Evolutionary conservation across 2,113 vertebrate genomes (phyloP), one percentile per base, ranked within the genome.

Genomic region (Machaerirhynchus nigripectus): DNA sequence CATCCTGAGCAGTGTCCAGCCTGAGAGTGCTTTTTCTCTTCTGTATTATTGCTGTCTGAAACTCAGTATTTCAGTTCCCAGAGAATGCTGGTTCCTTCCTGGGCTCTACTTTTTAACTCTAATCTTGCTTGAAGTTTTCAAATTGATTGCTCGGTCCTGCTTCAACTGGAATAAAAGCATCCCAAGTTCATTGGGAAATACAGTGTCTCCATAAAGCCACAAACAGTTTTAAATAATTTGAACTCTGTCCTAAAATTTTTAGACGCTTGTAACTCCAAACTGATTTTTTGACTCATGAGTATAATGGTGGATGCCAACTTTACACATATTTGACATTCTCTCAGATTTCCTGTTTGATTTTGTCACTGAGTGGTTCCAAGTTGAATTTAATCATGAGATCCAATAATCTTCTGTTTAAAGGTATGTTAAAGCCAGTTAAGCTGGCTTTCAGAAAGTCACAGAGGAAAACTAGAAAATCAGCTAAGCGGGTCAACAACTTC

Each of bases 371-470:
- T 56, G 50, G 59, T 60, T 89, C 87, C 63, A 47, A 80, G 27
- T 24, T 65, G 27, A 80, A 42, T 68, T 59, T 60, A 77, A 65
- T 96, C 86, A 95, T 4, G 5, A 80, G 93, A 84, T 56, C 40
- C 28, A 50, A 17, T 96, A 94, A 92, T 92, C 83, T 55, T 52
- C 46, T 44, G n/a, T 80, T 93, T 83, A 84, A 96, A 89, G 84
- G 46, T 88, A 92, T 90, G 91, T 46, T 88, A 89, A 92, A 94
- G 28, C 93, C 91, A 84, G 40, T 90, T 96, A 92, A 90, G 76
- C 89, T 79, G 84, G 80, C 91, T 90, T 86, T 65, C 56, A 92
- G 19, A 85, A 83, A 77, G 84, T 68, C 6, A 2, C n/a, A 64
- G 55, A 92, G 35, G 46, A 85, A 89, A 86, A 37, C 69, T 69